Base-by-base conservation (phyloP, 2,888 invertebrate species). In the Heliconius ethilla region DNA sequence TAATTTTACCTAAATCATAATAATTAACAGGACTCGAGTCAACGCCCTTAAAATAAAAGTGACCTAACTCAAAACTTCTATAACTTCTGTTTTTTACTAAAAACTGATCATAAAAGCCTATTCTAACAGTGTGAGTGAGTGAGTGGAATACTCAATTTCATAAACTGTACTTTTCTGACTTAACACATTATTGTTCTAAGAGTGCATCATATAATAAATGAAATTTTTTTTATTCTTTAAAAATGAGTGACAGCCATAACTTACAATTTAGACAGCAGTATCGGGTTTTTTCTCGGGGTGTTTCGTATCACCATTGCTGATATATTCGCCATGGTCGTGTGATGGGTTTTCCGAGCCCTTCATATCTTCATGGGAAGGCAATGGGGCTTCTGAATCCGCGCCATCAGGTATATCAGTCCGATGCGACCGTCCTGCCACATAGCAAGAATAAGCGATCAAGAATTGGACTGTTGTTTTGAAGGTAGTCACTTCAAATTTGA, bases 401-500 rank as follows among this genome's bases (percentile, higher is more conserved):
- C 95, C 95, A 86, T 96, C 96, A 73, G 96, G 96, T 84, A 96
- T 94, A 87, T 96, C 95, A 81, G 95, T 95, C 88, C 95, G 95
- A 84, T 95, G 93, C 76, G 95, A 95, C 83, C 95, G 95, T 88
- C 96, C 96, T 96, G 95, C 88, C 95, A 94, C 89, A 93, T 90
- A 86, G 85, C 88, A 91, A 85, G 83, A 84, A 88, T 88, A 87
- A 91, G 91, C 93, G 93, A 93, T 94, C 95, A 95, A 95, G 95
- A 92, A 90, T 59, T 75, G 79, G 69, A 40, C 25, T 18, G 33
- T 3, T 65, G 11, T 27, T n/a, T 66, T 66, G 33, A 18, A 22
- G 33, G 33, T 33, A 33, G 1, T 33, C 18, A 10, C 4, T 66
- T 66, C 66, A 37, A 37, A 66, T 22, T 37, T 22, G 29, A 15